Evolutionary conservation across 2,797 vertebrate species (phyloP).

Genomic region (Scarus forsteni): DNA sequence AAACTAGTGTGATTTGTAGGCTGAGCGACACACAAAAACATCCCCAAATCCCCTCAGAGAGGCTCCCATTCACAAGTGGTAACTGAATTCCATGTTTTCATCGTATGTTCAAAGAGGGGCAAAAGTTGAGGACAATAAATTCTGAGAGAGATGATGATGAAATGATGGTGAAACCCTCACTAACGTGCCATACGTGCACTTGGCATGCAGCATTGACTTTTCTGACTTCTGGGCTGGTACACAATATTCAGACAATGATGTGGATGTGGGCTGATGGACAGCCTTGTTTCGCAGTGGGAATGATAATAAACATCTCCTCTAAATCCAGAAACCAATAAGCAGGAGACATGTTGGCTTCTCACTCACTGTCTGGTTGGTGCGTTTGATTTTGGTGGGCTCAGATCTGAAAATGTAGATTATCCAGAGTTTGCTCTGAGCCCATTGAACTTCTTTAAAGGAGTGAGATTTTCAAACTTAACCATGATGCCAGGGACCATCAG

Average conservation of each 20-base stretch:
- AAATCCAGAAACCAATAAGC: constrained; percentile 2
- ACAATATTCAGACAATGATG: constrained; percentile 63
- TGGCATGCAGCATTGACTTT: constrained; percentile 82
- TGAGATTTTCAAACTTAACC: no score
- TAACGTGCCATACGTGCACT: constrained; percentile 87
- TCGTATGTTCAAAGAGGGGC: constrained; percentile 81
- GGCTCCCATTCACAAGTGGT: constrained; percentile 72
- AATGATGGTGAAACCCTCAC: constrained; percentile 88
- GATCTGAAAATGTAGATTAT: constrained; percentile 14
- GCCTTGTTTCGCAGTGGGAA: background rate
- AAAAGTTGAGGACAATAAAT: constrained; percentile 88
- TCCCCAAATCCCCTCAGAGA: constrained; percentile 62
- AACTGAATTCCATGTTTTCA: constrained; percentile 80
- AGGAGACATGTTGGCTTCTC: background rate
- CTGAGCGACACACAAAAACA: constrained; percentile 57
- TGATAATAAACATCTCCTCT: constrained; percentile 15
- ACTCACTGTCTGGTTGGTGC: background rate
- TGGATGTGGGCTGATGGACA: constrained; percentile 33
- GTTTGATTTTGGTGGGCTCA: background rate
- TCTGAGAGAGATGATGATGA: constrained; percentile 88
- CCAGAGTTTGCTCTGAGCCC: constrained; percentile 10
- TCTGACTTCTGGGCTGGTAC: constrained; percentile 69
- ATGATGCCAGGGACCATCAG: no score
- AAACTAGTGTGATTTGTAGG: constrained; percentile 45
- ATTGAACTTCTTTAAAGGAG: no score